phyloP scores from a whole-genome alignment of 2,113 vertebrate genomes.

The Canis aureus region DNA sequence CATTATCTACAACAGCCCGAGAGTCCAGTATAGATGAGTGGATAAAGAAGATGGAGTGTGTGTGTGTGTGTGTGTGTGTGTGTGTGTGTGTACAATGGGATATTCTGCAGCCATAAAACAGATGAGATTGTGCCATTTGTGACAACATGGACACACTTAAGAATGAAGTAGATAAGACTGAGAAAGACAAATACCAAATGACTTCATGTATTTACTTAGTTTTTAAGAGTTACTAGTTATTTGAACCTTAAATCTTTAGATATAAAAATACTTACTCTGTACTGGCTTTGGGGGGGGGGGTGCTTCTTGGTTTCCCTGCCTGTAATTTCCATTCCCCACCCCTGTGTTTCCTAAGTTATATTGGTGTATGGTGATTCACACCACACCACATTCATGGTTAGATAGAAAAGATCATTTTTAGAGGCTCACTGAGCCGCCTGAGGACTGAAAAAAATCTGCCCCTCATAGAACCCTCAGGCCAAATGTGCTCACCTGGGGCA shows the following conservation, averaged over 20 bases:
- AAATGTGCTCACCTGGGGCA: fast-evolving
- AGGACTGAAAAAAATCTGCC: not conserved
- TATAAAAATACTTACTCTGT: not conserved
- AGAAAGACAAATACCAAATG: not conserved
- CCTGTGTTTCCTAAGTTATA: not conserved
- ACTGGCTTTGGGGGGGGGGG: not conserved
- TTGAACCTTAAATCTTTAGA: not conserved
- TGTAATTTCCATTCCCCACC: not conserved
- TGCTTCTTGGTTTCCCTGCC: not conserved
- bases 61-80: not conserved
- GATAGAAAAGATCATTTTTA: not conserved
- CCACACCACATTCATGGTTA: not conserved
- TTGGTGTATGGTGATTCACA: not conserved
- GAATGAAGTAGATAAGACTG: not conserved
- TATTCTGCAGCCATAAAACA: fast-evolving
- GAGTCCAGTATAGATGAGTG: not conserved
- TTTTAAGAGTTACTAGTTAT: not conserved
- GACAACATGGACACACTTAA: not conserved
- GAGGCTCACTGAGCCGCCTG: not conserved
- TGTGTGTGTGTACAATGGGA: fast-evolving
- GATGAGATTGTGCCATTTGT: not conserved
- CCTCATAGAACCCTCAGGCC: fast-evolving
- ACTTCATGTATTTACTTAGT: not conserved
- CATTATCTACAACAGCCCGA: not conserved
- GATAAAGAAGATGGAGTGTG: not conserved